Base-by-base conservation (phyloP, 2,888 invertebrate species). In the Lepidonotus clava region DNA sequence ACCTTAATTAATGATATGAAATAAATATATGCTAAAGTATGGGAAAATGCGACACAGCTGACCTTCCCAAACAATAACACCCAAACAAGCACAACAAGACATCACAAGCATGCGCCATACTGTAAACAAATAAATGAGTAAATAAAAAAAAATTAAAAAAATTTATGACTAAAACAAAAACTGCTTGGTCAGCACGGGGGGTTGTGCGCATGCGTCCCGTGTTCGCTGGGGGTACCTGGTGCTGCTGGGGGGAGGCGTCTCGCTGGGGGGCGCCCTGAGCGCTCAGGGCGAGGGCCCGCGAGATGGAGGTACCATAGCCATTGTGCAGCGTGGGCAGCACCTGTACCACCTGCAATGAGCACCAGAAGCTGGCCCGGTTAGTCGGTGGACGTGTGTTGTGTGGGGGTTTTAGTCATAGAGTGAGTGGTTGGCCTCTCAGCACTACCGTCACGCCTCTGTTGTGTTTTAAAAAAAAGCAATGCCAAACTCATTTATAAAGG, bases 231-330 rank as follows among this genome's bases (percentile, higher is more conserved):
- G 71, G 36, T 71, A 71, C 71, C 71, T 71, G 71, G 71, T 71
- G 71, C 38, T 71, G 71, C 38, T 34, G 71, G 38, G 71, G 71
- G 34, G 71, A 34, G 46, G 46, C 46, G 38, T 71, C 71, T 38
- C 71, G 34, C 71, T 71, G 71, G 36, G 1, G 8, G 36, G 71
- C 36, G 8, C 71, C 71, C 38, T 71, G 71, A n/a, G 71, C 71
- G 36, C 51, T 80, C 46, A 80, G 46, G 46, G 80, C 80, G 24
- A 80, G 41, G 46, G 80, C 80, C 2, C 80, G 41, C 46, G 80
- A 80, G 41, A 80, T 80, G 80, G 80, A 46, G 46, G 80, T 46
- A 14, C 80, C 80, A 21, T 80, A 80, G 21, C 80, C 80, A 80
- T 80, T 80, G 51, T 80, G 80, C 8, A 80, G 46, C 11, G 80